Evolutionary conservation across 35 echinoderm and acorn worm species (phyloP).

Genomic region (Anneissia japonica): DNA sequence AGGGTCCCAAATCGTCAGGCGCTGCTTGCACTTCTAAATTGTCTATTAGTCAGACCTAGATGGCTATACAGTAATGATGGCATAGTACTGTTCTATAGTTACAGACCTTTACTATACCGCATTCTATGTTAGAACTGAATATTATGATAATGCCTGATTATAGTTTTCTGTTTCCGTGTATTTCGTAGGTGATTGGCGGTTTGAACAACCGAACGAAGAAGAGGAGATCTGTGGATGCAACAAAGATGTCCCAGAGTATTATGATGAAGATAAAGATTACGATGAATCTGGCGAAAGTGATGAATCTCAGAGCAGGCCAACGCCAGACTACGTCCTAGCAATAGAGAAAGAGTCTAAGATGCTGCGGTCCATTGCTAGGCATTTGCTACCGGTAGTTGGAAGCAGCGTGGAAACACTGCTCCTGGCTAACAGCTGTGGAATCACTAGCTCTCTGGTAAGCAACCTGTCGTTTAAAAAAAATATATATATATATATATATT

Average conservation of each 20-base stretch:
- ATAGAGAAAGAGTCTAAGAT: constrained; percentile 78
- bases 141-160: not conserved
- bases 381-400: constrained; percentile 74
- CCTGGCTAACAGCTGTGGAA: constrained; percentile 60
- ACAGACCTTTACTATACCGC: too few species aligned
- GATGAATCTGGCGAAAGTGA: constrained; percentile 94
- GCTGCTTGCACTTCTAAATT: too few species aligned
- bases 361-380: constrained; percentile 60
- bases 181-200: constrained; percentile 78
- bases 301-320: constrained; percentile 3
- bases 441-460: constrained; percentile 85
- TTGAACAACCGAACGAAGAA: constrained; percentile 29
- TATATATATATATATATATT: too few species aligned
- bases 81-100: too few species aligned
- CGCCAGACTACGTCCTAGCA: constrained; percentile 9
- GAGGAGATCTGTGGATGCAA: not conserved
- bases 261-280: constrained; percentile 93
- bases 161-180: too few species aligned
- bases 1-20: too few species aligned
- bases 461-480: too few species aligned
- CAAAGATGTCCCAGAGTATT: constrained; percentile 23
- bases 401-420: constrained; percentile 54
- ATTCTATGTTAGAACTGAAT: constrained; percentile 2
- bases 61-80: too few species aligned
- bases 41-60: too few species aligned